phyloP scores from a whole-genome alignment of 2,797 vertebrate genomes.

The Leuciscus waleckii region DNA sequence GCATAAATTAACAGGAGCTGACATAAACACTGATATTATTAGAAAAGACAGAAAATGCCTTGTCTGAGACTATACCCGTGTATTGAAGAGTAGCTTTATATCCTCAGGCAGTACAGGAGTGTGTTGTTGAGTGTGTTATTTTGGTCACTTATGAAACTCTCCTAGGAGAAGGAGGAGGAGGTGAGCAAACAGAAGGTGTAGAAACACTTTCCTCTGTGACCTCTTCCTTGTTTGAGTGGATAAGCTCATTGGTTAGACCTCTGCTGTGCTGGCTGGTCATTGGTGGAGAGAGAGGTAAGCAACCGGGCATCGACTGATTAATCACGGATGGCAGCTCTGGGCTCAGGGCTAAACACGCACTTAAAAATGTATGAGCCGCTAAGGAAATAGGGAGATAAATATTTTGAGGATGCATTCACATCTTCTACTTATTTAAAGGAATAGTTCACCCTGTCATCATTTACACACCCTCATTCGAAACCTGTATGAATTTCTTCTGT shows the following conservation, averaged over 20 bases:
- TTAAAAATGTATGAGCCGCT: slow-evolving; percentile 78
- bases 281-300: slow-evolving; percentile 66
- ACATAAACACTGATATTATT: not conserved
- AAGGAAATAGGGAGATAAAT: slow-evolving; percentile 51
- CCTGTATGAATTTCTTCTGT: not conserved
- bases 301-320: slow-evolving; percentile 73
- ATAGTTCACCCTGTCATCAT: not conserved
- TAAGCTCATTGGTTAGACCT: slow-evolving; percentile 48
- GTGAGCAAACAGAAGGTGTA: slow-evolving; percentile 30
- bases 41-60: not conserved
- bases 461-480: not conserved
- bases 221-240: slow-evolving; percentile 27
- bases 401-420: slow-evolving; percentile 42
- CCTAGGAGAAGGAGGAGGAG: slow-evolving; percentile 25
- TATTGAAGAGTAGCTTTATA: slow-evolving; percentile 3
- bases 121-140: slow-evolving; percentile 40
- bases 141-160: slow-evolving; percentile 31
- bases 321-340: slow-evolving; percentile 70
- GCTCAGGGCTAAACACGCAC: slow-evolving; percentile 69
- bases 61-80: not conserved
- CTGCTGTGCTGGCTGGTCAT: slow-evolving; percentile 65
- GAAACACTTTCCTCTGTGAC: slow-evolving; percentile 25
- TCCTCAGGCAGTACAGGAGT: slow-evolving; percentile 27
- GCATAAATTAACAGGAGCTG: not conserved
- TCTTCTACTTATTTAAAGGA: not conserved